Percentiles rank a stretch among this genome's conserved stretches.
phyloP scores from a whole-genome alignment of 2,797 vertebrate genomes.

The Hafferia zeledoni region DNA sequence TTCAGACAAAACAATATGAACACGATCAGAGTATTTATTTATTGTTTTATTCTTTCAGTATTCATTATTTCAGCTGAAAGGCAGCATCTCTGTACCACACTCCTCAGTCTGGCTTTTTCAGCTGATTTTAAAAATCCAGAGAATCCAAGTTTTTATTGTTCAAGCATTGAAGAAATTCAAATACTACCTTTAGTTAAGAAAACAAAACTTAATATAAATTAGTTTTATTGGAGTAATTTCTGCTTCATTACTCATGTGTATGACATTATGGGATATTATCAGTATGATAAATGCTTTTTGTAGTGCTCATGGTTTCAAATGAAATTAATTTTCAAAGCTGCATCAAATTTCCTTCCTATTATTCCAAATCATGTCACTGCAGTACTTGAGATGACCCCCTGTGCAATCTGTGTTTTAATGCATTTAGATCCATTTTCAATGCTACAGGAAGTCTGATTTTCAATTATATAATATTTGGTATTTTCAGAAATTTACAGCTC shows the following conservation, averaged over 20 bases:
- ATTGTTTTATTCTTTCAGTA: not conserved
- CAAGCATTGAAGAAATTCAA: not conserved
- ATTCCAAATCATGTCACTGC: not conserved
- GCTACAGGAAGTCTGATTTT: not conserved
- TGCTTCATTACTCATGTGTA: not conserved
- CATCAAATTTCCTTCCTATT: constrained; percentile 33
- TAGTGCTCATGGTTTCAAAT: constrained; percentile 6
- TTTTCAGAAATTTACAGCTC: not conserved
- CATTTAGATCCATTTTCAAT: not conserved
- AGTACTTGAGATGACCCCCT: not conserved
- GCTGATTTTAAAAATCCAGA: not conserved
- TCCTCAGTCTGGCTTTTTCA: not conserved
- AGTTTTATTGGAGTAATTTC: not conserved
- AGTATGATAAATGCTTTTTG: constrained; percentile 15
- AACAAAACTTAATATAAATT: not conserved
- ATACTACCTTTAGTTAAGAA: not conserved
- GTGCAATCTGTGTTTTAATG: not conserved
- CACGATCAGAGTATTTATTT: not conserved
- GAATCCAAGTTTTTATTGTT: not conserved
- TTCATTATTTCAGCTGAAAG: not conserved
- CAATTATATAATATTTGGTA: not conserved
- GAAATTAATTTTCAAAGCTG: constrained; percentile 29
- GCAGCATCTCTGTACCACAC: not conserved
- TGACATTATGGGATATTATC: not conserved
- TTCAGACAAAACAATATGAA: not conserved